A percentile compares a stretch with the other conserved stretches of the same genome.
These are phyloP conservation scores for Bos indicus DNA, from an alignment of 2,113 vertebrate species.

Conservation along the genomic window DNA sequence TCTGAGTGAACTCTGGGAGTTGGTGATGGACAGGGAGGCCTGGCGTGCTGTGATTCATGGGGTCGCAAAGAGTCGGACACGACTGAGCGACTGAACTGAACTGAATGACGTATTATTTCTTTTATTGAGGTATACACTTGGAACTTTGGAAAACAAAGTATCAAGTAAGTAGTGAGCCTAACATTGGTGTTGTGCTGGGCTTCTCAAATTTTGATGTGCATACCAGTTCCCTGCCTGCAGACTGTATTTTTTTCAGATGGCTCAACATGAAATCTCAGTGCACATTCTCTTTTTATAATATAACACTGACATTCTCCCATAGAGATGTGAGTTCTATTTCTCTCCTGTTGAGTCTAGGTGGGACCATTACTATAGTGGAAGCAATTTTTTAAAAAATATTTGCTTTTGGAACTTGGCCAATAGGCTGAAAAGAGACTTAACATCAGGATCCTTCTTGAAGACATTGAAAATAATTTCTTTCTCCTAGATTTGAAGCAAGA, in stretches of 20 bases:
- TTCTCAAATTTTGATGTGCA: neutral
- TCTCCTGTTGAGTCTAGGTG: neutral
- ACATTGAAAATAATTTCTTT: neutral
- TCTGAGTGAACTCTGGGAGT: too few relatives aligned
- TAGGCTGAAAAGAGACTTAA: neutral
- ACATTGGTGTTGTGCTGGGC: neutral
- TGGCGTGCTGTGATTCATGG: too few relatives aligned
- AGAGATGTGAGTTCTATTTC: neutral
- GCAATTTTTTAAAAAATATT: neutral
- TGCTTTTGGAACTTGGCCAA: neutral
- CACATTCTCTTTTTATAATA: neutral
- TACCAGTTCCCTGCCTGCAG: fast-evolving
- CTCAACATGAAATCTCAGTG: neutral
- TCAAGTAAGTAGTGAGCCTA: neutral
- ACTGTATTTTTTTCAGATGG: neutral
- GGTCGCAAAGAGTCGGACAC: too few relatives aligned
- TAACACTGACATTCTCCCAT: neutral
- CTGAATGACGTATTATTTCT: neutral
- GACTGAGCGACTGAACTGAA: too few relatives aligned
- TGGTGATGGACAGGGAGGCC: too few relatives aligned
- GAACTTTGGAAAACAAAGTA: neutral
- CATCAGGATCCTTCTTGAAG: neutral
- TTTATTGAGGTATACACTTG: neutral
- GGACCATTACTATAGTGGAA: neutral
- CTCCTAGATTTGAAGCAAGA: neutral